Evolutionary conservation across 2,113 vertebrate genomes (phyloP), one percentile per base, ranked within the genome.

Genomic region (Nothobranchius furzeri): DNA sequence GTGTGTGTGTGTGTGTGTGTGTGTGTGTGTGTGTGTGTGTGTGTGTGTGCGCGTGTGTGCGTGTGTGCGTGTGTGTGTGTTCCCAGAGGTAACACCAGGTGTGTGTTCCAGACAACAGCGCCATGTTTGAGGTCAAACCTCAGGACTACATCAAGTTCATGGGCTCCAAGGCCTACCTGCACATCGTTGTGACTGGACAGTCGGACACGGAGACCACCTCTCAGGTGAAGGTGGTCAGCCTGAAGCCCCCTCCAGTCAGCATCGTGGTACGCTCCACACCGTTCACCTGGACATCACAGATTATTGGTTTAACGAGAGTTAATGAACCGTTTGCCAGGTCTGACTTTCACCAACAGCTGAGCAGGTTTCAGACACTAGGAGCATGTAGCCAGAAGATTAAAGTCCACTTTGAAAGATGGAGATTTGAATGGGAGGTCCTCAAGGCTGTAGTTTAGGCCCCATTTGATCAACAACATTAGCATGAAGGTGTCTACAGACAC

Each of bases 111-210:
- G 95, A 50, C 12, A 83, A 81, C 10, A 69, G 60, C 40, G 70
- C 87, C 0, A 75, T 81, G 2, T 47, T 96, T 46, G 50, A 51
- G 6, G 58, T 95, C 64, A 45, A 63, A 57, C 90, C 94, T 0
- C 45, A 82, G 0, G 95, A 96, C 10, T 98, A 98, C 86, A 72
- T 94, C 86, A 66, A 55, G n/a, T 60, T 91, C 5, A 81, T 97
- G 70, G 75, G 93, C 77, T 92, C 94, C 7, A 94, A 96, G 79
- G 87, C 86, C 1, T 84, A 75, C 54, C 87, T 98, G 52, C 86
- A 88, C 50, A 96, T 98, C 72, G 80, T 92, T 0, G 74, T 95
- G 85, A 93, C 90, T 0, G 94, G 93, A 0, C 63, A 84, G 1
- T 74, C 92, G 58, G 93, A 93, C 0, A 69, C 55, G 1, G 87